Conservation (phyloP, 2,888 invertebrate genomes). For the Tachina grossa region DNA sequence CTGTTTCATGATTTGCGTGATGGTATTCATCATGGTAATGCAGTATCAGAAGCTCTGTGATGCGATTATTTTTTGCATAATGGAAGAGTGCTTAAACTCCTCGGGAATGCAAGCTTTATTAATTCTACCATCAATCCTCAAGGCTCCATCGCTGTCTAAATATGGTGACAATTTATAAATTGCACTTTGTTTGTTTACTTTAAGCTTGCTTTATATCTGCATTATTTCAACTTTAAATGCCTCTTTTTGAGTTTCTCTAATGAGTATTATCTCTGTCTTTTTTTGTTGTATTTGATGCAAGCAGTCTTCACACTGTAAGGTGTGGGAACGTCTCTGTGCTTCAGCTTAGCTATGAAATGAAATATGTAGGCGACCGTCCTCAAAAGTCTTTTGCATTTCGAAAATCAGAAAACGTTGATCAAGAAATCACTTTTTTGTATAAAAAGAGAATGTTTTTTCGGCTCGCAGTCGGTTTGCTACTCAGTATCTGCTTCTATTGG, state of each 20-base stretch:
- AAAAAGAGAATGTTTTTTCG: too few species aligned
- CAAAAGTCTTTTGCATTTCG: background rate
- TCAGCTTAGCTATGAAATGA: conserved; percentile 1
- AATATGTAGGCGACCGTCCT: background rate
- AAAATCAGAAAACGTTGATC: background rate
- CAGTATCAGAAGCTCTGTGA: too few species aligned
- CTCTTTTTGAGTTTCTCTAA: background rate
- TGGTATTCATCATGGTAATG: too few species aligned
- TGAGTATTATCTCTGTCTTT: background rate
- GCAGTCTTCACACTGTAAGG: background rate
- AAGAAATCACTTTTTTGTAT: too few species aligned
- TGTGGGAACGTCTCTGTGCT: background rate
- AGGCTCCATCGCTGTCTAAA: too few species aligned
- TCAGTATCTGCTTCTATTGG: background rate
- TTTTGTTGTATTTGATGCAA: conserved; percentile 5
- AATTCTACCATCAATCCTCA: too few species aligned
- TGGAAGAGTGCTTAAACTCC: too few species aligned
- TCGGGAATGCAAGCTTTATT: too few species aligned
- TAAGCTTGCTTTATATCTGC: background rate
- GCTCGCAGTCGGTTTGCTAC: background rate
- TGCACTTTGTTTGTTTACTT: too few species aligned
- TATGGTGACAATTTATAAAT: too few species aligned
- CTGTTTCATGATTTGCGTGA: too few species aligned
- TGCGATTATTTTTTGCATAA: too few species aligned
- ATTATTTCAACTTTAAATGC: background rate